Base-by-base conservation (phyloP, 2,113 vertebrate species). In the Gallinago undulata region DNA sequence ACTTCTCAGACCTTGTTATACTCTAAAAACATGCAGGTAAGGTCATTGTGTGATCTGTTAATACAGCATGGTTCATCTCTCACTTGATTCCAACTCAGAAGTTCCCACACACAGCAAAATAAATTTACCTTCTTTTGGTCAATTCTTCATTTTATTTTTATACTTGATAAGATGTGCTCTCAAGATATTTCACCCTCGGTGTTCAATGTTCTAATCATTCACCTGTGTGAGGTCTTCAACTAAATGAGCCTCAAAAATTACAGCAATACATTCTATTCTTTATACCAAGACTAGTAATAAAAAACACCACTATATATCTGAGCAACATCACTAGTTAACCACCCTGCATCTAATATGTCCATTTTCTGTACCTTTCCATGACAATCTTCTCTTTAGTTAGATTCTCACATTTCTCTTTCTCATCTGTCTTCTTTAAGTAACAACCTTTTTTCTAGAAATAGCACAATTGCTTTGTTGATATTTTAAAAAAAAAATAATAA, bases 301-400 rank as follows among this genome's bases (percentile, higher is more conserved):
- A 82, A 41, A 11, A 1, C 0, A 6, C 5, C 4, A 48, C 19
- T 63, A 4, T 50, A 33, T 45, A 51, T 41, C 6, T 5, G n/a
- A 37, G 19, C 5, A 74, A 53, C 24, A 59, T 45, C 48, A 18
- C 15, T n/a, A 25, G 37, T 33, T 76, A 87, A 27, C 4, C 13
- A 39, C 14, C 7, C 19, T 50, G 16, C 4, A 63, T 55, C 24
- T 59, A 31, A 41, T 53, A 33, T 6, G 25, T 33, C 16, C 16
- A 35, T 76, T 63, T 68, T 68, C 47, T 67, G 33, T 59, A 59
- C 33, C 30, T 63, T 70, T 23, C 24, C 2, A 15, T 18, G 12
- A 57, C 16, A 30, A 59, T 68, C 48, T 76, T 84, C 24, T 76
- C 27, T 63, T 86, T 45, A 57, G 18, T 24, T 75, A 48, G 9